Evolutionary conservation across 2,888 invertebrate genomes (phyloP).

Genomic region (Glaucopsyche alexis): DNA sequence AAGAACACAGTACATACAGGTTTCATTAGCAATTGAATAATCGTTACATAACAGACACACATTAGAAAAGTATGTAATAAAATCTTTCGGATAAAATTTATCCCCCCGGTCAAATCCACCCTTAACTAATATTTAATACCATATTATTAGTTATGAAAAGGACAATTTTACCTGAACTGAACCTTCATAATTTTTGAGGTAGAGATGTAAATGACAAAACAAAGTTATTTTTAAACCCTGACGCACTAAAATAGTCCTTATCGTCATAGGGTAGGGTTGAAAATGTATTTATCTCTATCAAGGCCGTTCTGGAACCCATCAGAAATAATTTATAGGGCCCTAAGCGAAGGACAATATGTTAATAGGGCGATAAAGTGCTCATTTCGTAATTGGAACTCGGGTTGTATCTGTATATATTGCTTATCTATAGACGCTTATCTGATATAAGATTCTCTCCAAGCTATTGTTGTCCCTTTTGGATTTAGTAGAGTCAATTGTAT

Average conservation of each 20-base stretch:
- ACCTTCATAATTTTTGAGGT: conserved; percentile 27
- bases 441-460: background rate
- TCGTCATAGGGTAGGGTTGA: background rate
- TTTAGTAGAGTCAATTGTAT: too few relatives aligned
- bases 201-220: conserved; percentile 20
- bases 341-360: conserved; percentile 23
- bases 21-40: background rate
- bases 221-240: background rate
- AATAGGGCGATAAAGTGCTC: conserved; percentile 28
- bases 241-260: background rate
- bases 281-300: background rate
- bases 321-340: conserved; percentile 23
- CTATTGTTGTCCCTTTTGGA: background rate
- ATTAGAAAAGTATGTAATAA: background rate
- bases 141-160: conserved; percentile 16
- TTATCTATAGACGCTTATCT: background rate
- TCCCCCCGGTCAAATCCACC: background rate
- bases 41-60: background rate
- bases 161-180: conserved; percentile 24
- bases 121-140: conserved; percentile 8
- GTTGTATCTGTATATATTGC: background rate
- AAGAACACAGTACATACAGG: too few relatives aligned
- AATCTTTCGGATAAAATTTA: background rate
- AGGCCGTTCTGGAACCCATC: conserved; percentile 26
- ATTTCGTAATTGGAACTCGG: conserved; percentile 21